phyloP scores from a whole-genome alignment of 2,888 invertebrate genomes.

The Lasius fuliginosus region DNA sequence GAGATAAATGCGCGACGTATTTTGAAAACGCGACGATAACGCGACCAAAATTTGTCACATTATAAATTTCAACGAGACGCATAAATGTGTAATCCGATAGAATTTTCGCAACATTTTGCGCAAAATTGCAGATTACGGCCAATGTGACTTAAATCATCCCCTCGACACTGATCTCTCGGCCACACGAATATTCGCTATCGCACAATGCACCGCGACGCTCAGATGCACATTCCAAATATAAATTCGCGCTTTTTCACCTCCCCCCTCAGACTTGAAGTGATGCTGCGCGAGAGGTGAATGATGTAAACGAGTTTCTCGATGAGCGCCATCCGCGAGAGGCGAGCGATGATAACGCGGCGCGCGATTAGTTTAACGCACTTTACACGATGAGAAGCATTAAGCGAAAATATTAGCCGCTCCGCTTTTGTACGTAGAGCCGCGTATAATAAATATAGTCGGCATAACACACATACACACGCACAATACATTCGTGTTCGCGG shows the following conservation, averaged over 20 bases:
- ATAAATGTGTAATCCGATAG: neutral
- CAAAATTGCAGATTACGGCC: neutral
- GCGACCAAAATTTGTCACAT: neutral
- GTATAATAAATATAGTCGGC: slow-evolving; percentile 23
- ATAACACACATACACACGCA: no score
- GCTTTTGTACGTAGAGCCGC: neutral
- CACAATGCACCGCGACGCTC: neutral
- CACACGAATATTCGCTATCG: neutral
- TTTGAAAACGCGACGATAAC: neutral
- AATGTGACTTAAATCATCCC: neutral
- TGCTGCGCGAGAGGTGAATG: slow-evolving; percentile 10
- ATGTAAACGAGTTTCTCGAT: slow-evolving; percentile 13
- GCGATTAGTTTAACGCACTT: slow-evolving; percentile 47
- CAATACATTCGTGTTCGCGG: neutral
- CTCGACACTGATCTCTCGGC: neutral
- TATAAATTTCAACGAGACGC: neutral
- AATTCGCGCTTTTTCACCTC: neutral
- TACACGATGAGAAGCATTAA: slow-evolving; percentile 13
- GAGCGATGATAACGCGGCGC: slow-evolving; percentile 16
- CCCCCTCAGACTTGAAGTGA: neutral
- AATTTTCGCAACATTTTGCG: neutral
- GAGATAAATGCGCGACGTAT: neutral
- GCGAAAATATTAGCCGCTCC: slow-evolving; percentile 13
- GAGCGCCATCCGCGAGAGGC: neutral
- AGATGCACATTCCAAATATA: slow-evolving; percentile 14